Base-by-base conservation (phyloP, 1,140 invertebrate genomes). In the Gerris buenoi region DNA sequence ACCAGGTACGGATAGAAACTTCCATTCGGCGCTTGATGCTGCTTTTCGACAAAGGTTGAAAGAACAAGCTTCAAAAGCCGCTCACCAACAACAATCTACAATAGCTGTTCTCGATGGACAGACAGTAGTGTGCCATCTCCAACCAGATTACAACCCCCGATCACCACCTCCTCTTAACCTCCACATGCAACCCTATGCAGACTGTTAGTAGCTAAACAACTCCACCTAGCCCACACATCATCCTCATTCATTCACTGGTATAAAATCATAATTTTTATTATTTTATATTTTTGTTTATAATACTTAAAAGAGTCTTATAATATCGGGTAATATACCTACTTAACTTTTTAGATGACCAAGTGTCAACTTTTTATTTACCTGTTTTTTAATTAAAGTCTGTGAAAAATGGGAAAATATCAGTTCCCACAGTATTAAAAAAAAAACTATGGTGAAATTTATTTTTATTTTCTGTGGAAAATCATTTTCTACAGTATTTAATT, bases 71-170 rank as follows among this genome's bases (percentile, higher is more conserved):
- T 69, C 70, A n/a, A 66, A 66, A 15, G 60, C 65, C 18, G 65
- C 64, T 18, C 73, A 75, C 28, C 73, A 77, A 46, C 78, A 78
- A 27, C 77, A 76, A 56, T 74, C 76, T 22, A 81, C 87, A 74
- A 87, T 89, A 2, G 88, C 89, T 1, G 88, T 91, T 1, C 77
- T 91, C 14, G 88, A 90, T 74, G 88, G 88, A 1, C 87, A 91
- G 71, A 90, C 88, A 67, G 89, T 91, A 28, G 87, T 90, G 15
- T 89, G 88, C 74, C 87, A 90, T 72, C 76, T 91, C 61, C 87
- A 89, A 75, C 87, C 85, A 77, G 76, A 81, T 73, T 71, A 71
- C 33, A 68, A 67, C 28, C 60, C 69, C 62, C 67, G 69, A 64
- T 66, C 67, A 27, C n/a, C n/a, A n/a, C n/a, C n/a, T n/a, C n/a